Base-by-base conservation (phyloP, 2,888 invertebrate genomes). In the Polietes domitor region DNA sequence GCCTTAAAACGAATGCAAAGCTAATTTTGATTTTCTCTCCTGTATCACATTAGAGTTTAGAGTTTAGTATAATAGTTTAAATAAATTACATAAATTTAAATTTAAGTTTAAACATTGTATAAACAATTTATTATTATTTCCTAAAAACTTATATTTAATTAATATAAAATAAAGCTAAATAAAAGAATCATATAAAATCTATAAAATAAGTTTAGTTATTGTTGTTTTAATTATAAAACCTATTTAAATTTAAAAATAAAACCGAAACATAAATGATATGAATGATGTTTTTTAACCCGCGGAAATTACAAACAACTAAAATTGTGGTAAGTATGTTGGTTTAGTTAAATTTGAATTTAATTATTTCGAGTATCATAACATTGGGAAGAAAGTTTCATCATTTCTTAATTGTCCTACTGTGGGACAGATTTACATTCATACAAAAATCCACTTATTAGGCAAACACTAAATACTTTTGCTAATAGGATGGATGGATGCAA, bases 121-220 rank as follows among this genome's bases (percentile, higher is more conserved):
- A 53, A 53, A 53, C 6, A 50, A 3, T 53, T 53, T 58, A 24
- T 19, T 50, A 50, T 61, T 28, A 61, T 37, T 65, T 68, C 58
- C 26, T 58, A 26, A 58, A 15, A 15, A 24, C 15, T 12, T 24
- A 43, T 65, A 75, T 68, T 74, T 75, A 72, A 77, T 24, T 41
- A 63, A 47, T 65, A 75, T 53, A 55, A 78, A 55, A 72, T 63
- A 53, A 72, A 72, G n/a, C 7, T 28, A 72, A 37, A 55, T 19
- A 24, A 43, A 43, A 24, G 1, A 17, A 32, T 7, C 4, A 43
- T 43, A 21, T 68, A 24, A 15, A 68, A 24, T 73, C 7, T 55
- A 32, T 28, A 47, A 53, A 10, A 55, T 77, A 79, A 79, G 50
- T 84, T 84, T 76, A 76, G 73, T 79, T 84, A 79, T 84, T 79